Percentiles rank a stretch among this genome's conserved stretches.
These are phyloP conservation scores for Hyphantria cunea DNA, from an alignment of 1,140 invertebrate species.

Conservation along the genomic window DNA sequence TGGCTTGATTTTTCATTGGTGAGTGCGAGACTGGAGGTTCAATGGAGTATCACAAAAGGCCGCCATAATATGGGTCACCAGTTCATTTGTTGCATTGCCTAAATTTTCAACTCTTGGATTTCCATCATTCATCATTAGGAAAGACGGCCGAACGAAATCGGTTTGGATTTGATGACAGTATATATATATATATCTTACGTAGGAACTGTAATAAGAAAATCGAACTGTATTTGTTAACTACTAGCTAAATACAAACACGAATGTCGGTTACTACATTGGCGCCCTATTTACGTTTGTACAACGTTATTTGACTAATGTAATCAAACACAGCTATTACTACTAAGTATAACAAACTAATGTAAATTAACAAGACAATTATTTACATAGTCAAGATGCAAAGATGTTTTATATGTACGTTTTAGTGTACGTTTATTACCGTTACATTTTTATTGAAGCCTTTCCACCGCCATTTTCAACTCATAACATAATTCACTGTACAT, in stretches of 20 bases:
- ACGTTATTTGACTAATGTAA: conserved; percentile 9
- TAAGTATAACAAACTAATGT: conserved; percentile 8
- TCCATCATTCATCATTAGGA: too few species aligned
- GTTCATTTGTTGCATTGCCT: too few species aligned
- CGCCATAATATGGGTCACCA: too few species aligned
- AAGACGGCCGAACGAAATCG: too few species aligned
- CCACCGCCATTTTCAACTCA: conserved; percentile 2
- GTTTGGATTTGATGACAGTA: too few species aligned
- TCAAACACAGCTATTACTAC: conserved; percentile 8
- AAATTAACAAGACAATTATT: conserved; percentile 19
- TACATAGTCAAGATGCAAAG: conserved; percentile 5
- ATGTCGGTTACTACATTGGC: not conserved
- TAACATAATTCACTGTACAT: conserved; percentile 17
- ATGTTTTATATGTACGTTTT: conserved; percentile 12
- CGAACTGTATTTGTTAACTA: too few species aligned
- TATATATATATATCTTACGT: too few species aligned
- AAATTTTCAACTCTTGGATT: too few species aligned
- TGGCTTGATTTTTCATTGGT: too few species aligned
- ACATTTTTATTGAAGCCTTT: conserved; percentile 26
- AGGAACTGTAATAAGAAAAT: too few species aligned
- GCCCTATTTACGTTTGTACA: not conserved
- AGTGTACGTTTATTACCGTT: conserved; percentile 21
- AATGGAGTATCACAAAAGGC: too few species aligned
- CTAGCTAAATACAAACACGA: not conserved
- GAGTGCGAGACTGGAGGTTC: too few species aligned